Evolutionary conservation across 1,140 invertebrate species (phyloP), one percentile per base, ranked within the genome.

Genomic region (Pygmarrhopalites habei): DNA sequence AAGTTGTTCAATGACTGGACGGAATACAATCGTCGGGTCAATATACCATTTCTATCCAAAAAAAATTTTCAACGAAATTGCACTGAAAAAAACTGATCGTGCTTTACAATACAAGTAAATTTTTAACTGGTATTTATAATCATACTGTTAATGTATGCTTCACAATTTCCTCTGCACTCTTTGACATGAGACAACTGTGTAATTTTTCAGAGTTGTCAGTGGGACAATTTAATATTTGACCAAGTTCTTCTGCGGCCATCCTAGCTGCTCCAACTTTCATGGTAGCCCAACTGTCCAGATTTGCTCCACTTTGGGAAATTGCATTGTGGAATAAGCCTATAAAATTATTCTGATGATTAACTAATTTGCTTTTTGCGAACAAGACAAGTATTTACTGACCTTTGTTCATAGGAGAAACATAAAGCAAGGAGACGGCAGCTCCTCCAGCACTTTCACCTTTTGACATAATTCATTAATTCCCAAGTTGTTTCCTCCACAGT

Each of bases 241-340:
- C 51, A 15, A 55, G 21, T 32, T 55, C 51, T 12, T 17, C 4
- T 28, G 51, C 25, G 7, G 51, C 23, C n/a, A n/a, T n/a, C 14
- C 29, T 55, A 32, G 29, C 21, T 23, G 25, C 5, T 21, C 5
- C 7, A 10, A 12, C 12, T 14, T 28, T 28, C 23, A 28, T 12
- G 23, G 10, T 12, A 10, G 86, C 82, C 89, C 90, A 93, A 0
- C 85, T 81, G 71, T 85, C 85, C 10, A 89, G 74, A 1, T 86
- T 83, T 1, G 86, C 88, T 1, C 90, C 90, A 72, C 87, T 88
- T 76, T 89, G 83, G 0, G 86, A 82, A 60, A 90, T 88, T 3
- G 77, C 87, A 41, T 82, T 81, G 58, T 87, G 84, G 63, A 90
- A 87, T 2, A 89, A 70, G 55, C 83, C 86, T 87, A 30, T 19